Evolutionary conservation across 2,113 vertebrate genomes (phyloP).

Genomic region (Chaetodon trifascialis): DNA sequence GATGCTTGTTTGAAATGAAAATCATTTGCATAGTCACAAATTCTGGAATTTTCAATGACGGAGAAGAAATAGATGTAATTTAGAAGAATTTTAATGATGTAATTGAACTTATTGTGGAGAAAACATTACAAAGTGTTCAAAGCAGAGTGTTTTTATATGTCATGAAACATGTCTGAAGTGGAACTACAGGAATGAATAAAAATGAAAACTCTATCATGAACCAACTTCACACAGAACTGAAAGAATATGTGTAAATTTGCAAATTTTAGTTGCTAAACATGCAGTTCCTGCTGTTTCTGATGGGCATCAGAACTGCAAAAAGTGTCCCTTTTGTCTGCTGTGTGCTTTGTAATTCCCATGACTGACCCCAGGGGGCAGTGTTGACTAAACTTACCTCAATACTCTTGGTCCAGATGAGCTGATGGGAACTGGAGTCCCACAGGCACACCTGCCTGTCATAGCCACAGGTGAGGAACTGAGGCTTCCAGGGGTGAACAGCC

Average conservation of each 20-base stretch:
- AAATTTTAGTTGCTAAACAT: background rate
- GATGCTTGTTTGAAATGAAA: background rate
- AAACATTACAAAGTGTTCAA: too few species aligned
- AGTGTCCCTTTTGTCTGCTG: background rate
- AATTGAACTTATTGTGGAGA: background rate
- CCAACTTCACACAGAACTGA: background rate
- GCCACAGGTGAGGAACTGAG: conserved; percentile 95
- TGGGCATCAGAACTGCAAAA: background rate
- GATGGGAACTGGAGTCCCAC: conserved; percentile 93
- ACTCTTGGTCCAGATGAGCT: conserved; percentile 92
- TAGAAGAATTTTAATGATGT: background rate
- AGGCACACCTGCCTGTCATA: conserved; percentile 94
- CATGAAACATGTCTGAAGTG: background rate
- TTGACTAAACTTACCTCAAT: conserved; percentile 88
- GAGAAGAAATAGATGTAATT: background rate
- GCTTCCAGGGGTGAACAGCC: conserved; percentile 91
- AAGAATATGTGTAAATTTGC: background rate
- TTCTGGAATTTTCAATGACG: background rate
- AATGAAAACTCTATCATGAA: background rate
- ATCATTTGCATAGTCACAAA: background rate
- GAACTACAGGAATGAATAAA: background rate
- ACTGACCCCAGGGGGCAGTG: conserved; percentile 60
- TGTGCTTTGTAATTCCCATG: conserved; percentile 5
- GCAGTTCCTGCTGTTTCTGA: background rate
- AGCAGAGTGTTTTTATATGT: background rate